phyloP scores from a whole-genome alignment of 30 jellyfish, hydroid and myxozoan genomes.

The Aurelia aurita region DNA sequence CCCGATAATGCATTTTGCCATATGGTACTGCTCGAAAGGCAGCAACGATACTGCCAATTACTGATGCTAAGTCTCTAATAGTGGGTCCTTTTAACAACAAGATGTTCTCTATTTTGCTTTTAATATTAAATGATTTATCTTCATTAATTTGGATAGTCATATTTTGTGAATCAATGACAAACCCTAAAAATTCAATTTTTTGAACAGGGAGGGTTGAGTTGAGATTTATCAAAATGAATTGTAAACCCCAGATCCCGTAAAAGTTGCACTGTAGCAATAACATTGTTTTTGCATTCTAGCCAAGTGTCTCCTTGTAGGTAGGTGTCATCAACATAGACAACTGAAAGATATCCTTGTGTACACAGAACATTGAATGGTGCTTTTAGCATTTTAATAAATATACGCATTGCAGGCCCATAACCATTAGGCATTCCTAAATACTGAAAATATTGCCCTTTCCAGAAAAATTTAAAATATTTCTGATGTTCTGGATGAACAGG shows the following conservation, averaged over 20 bases:
- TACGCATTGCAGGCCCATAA: constrained; percentile 9
- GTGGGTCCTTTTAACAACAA: background rate
- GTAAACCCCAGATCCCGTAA: constrained; percentile 4
- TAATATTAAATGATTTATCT: background rate
- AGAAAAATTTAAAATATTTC: constrained; percentile 31
- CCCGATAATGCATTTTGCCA: constrained; percentile 31
- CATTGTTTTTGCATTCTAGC: background rate
- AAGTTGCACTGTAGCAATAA: too few relatives aligned
- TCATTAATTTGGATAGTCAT: background rate
- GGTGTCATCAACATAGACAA: constrained; percentile 44
- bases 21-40: constrained; percentile 33
- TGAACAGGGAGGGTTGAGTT: background rate
- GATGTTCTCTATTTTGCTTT: background rate
- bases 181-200: constrained; percentile 5
- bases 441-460: constrained; percentile 4
- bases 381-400: constrained; percentile 32
- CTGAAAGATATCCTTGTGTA: background rate
- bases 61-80: constrained; percentile 23
- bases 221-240: background rate
- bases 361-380: constrained; percentile 11
- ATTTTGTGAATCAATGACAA: constrained; percentile 1
- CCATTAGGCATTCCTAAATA: constrained; percentile 53
- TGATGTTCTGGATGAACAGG: constrained; percentile 27
- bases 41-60: constrained; percentile 4
- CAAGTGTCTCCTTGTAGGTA: constrained; percentile 22